Percentiles rank a stretch among this genome's conserved stretches.
Conservation (phyloP, 2,113 vertebrate species). For the Regulus satrapa region DNA sequence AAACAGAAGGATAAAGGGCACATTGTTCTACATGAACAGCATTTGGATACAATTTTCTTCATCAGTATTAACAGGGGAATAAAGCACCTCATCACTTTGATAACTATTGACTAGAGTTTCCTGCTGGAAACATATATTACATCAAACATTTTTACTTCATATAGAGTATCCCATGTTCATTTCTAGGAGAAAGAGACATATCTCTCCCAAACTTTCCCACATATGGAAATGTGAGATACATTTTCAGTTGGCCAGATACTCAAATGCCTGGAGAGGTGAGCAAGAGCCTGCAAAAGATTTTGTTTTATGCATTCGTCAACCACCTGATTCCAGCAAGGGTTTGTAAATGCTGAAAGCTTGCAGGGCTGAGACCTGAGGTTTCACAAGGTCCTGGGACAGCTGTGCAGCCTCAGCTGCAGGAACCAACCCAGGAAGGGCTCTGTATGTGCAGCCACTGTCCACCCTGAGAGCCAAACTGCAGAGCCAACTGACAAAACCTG, state of each 20-base stretch:
- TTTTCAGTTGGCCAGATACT: neutral
- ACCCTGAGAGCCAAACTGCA: neutral
- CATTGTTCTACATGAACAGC: neutral
- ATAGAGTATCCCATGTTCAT: neutral
- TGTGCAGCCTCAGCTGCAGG: neutral
- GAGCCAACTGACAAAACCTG: neutral
- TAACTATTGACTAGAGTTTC: constrained; percentile 15
- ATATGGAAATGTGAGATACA: neutral
- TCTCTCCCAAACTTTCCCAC: neutral
- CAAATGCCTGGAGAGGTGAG: neutral
- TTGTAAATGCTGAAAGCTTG: neutral
- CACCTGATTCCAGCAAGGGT: neutral
- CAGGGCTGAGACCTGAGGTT: neutral
- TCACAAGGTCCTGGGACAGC: neutral
- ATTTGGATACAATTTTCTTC: neutral
- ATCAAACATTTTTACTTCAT: neutral
- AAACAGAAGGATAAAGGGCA: neutral
- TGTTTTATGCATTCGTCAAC: neutral
- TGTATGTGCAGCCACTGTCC: neutral
- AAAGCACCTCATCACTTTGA: constrained; percentile 9
- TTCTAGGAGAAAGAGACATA: neutral
- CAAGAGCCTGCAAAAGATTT: neutral
- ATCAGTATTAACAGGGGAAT: neutral
- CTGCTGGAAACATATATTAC: neutral
- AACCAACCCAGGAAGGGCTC: neutral